phyloP scores from a whole-genome alignment of 1,140 invertebrate species.

The Zaprionus vittiger region DNA sequence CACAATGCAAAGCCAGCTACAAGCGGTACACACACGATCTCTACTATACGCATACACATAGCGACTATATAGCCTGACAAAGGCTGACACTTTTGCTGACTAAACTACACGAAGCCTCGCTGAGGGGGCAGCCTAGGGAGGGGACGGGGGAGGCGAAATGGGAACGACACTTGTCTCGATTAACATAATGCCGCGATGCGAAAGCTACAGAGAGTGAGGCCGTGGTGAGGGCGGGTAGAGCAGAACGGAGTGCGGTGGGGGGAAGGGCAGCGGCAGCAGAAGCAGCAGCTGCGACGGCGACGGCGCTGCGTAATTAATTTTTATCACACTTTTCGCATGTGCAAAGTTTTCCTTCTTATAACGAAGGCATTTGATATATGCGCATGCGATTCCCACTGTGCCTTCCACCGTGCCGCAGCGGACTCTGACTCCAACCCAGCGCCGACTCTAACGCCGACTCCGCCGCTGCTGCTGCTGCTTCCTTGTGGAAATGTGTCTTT shows the following conservation, averaged over 20 bases:
- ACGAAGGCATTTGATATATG: constrained; percentile 46
- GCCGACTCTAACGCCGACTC: too few relatives aligned
- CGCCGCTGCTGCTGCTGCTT: background rate
- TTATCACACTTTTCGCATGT: constrained; percentile 81
- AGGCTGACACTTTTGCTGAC: constrained; percentile 64
- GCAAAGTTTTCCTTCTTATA: constrained; percentile 55
- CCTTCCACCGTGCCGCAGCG: too few relatives aligned
- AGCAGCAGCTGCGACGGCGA: constrained; percentile 1
- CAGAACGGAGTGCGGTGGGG: background rate
- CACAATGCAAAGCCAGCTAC: constrained; percentile 32
- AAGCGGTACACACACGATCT: constrained; percentile 15
- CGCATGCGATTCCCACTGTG: background rate
- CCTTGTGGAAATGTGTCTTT: constrained; percentile 5
- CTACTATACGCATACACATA: constrained; percentile 9
- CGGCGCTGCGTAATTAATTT: constrained; percentile 82
- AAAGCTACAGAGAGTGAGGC: constrained; percentile 34
- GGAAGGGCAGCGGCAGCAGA: background rate
- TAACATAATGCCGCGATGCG: constrained; percentile 65
- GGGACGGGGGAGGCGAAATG: constrained; percentile 12
- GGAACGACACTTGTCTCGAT: constrained; percentile 59
- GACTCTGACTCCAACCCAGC: too few relatives aligned
- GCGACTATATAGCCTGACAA: constrained; percentile 46
- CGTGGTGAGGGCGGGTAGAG: background rate
- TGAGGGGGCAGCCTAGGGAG: background rate
- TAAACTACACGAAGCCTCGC: constrained; percentile 32